phyloP scores from a whole-genome alignment of 2,888 invertebrate species.

The Hedya salicella region DNA sequence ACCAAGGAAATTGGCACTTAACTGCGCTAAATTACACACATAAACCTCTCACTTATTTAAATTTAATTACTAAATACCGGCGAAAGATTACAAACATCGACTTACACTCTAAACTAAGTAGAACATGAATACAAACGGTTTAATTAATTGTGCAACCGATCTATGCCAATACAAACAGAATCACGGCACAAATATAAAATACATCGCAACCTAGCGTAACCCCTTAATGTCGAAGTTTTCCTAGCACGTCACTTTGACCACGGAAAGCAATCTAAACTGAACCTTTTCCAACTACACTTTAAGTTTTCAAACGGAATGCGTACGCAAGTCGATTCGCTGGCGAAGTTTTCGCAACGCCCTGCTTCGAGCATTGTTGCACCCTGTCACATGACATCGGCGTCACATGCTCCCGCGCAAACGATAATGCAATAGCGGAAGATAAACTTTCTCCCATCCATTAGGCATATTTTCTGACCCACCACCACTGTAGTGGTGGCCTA shows the following conservation, averaged over 20 bases:
- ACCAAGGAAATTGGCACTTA: background rate
- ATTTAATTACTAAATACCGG: slow-evolving; percentile 32
- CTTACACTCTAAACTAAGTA: slow-evolving; percentile 28
- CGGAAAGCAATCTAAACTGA: background rate
- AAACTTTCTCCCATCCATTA: slow-evolving; percentile 62
- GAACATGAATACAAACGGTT: slow-evolving; percentile 49
- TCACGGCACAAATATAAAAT: slow-evolving; percentile 62
- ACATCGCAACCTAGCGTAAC: slow-evolving; percentile 55
- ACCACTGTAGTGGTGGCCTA: slow-evolving; percentile 41
- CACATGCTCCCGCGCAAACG: slow-evolving; percentile 57
- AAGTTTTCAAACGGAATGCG: background rate
- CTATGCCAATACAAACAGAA: slow-evolving; percentile 61
- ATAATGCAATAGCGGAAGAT: slow-evolving; percentile 67
- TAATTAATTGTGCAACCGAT: slow-evolving; percentile 64
- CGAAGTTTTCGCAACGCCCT: slow-evolving; percentile 38
- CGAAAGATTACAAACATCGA: slow-evolving; percentile 46
- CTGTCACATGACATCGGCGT: slow-evolving; percentile 65
- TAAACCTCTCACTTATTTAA: slow-evolving; percentile 42
- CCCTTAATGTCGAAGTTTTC: slow-evolving; percentile 49
- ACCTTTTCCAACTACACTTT: background rate
- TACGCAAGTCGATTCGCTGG: background rate
- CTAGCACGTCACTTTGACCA: slow-evolving; percentile 48
- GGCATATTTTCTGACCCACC: slow-evolving; percentile 51
- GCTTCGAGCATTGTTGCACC: slow-evolving; percentile 42
- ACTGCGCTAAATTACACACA: slow-evolving; percentile 20